Conservation (phyloP, 2,113 vertebrate species). For the Colaptes auratus region DNA sequence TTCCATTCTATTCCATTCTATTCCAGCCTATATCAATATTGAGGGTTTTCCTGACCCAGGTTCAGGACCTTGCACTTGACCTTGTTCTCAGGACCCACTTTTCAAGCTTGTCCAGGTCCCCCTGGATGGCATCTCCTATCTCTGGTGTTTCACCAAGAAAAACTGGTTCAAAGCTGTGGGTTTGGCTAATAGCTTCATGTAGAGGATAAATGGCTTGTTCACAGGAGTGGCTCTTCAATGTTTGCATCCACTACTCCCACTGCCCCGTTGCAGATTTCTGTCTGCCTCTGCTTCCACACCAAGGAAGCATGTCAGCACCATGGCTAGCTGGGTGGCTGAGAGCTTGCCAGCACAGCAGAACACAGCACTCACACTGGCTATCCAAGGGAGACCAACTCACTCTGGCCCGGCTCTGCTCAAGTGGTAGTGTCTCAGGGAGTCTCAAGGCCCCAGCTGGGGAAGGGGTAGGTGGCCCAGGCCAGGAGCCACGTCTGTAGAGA, state of each 20-base stretch:
- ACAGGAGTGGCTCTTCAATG: neutral
- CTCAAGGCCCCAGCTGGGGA: neutral
- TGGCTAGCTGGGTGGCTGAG: neutral
- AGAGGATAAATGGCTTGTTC: neutral
- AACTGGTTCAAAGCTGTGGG: neutral
- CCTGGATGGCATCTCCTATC: too few species aligned
- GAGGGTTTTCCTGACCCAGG: too few species aligned
- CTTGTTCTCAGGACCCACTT: too few species aligned
- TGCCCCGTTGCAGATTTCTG: neutral
- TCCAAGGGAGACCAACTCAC: neutral
- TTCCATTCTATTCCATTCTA: too few species aligned
- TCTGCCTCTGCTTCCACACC: neutral
- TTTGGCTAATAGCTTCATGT: neutral
- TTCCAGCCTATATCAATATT: too few species aligned
- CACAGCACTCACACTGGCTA: fast-evolving
- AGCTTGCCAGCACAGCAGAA: neutral
- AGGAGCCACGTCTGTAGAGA: neutral
- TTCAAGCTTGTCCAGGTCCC: too few species aligned
- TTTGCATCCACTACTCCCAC: neutral
- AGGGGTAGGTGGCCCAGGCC: neutral
- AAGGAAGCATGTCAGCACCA: neutral
- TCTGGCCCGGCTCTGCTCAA: neutral
- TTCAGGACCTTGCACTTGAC: too few species aligned
- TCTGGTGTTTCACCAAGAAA: neutral
- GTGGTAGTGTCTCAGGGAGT: fast-evolving